phyloP scores from a whole-genome alignment of 2,888 invertebrate genomes.

The Eristalinus aeneus region DNA sequence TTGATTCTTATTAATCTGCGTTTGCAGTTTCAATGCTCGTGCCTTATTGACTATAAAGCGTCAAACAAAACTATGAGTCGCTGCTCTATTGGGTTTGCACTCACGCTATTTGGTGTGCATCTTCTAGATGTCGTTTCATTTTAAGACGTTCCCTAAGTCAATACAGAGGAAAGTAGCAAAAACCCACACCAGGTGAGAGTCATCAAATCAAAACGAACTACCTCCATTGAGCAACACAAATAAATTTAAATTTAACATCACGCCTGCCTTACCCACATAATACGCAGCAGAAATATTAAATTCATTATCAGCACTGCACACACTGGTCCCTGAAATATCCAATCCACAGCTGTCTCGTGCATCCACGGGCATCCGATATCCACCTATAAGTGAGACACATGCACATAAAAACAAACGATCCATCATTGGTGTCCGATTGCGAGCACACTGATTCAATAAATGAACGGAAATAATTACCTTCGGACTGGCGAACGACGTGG shows the following conservation, averaged over 20 bases:
- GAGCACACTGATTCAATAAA: background rate
- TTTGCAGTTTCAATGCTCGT: too few species aligned
- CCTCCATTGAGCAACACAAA: too few species aligned
- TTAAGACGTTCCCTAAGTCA: too few species aligned
- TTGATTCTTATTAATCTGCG: too few species aligned
- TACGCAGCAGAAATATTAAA: constrained; percentile 89
- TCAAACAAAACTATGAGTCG: too few species aligned
- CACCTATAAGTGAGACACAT: constrained; percentile 74
- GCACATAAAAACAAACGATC: constrained; percentile 13
- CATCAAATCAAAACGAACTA: background rate
- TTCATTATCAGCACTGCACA: constrained; percentile 91
- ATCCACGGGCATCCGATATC: constrained; percentile 89
- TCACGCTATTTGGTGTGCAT: too few species aligned
- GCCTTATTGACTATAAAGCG: too few species aligned
- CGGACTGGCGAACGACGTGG: constrained; percentile 74
- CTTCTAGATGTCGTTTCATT: too few species aligned
- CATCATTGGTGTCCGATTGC: background rate
- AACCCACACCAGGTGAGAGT: background rate
- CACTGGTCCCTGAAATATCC: constrained; percentile 93
- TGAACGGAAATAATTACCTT: constrained; percentile 73
- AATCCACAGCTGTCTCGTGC: constrained; percentile 89
- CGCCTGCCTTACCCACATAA: constrained; percentile 95
- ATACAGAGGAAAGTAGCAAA: too few species aligned
- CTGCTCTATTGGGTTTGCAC: too few species aligned
- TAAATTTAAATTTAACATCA: background rate